These are phyloP conservation scores for Drosophila pruinosa DNA, from an alignment of 1,140 invertebrate genomes.

Conservation along the genomic window DNA sequence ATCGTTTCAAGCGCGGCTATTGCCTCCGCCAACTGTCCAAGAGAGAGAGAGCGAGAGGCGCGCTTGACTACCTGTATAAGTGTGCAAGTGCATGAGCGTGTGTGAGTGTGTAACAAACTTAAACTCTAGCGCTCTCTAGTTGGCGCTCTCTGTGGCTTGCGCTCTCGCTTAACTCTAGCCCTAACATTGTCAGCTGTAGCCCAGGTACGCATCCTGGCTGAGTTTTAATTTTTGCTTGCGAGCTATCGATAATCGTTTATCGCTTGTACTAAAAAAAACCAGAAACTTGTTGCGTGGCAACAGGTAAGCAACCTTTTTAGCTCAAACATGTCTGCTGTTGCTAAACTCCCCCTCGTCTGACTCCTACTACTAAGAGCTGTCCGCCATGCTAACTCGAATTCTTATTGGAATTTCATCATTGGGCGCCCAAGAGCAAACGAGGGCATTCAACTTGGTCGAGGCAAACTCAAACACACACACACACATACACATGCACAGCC, in stretches of 20 bases:
- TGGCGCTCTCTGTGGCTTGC: background rate
- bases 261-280: background rate
- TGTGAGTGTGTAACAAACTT: background rate
- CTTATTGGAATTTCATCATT: conserved; percentile 55
- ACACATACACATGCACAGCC: background rate
- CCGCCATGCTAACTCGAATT: conserved; percentile 23
- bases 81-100: background rate
- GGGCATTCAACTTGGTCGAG: conserved; percentile 64
- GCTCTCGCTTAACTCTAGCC: conserved; percentile 12
- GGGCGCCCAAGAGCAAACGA: conserved; percentile 38
- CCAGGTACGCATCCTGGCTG: conserved; percentile 21
- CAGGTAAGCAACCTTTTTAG: conserved; percentile 14
- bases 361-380: no score
- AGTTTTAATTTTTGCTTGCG: background rate
- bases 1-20: conserved; percentile 55
- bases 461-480: conserved; percentile 19
- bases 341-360: background rate
- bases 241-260: background rate
- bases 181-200: conserved; percentile 16
- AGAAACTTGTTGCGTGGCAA: conserved; percentile 33
- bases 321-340: conserved; percentile 5
- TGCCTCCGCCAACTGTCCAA: background rate
- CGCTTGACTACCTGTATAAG: background rate
- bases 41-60: background rate
- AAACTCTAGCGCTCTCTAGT: background rate